A percentile compares a stretch with the other conserved stretches of the same genome.
These are phyloP conservation scores for Elgaria multicarinata DNA, from an alignment of 2,113 vertebrate species.

Conservation along the genomic window DNA sequence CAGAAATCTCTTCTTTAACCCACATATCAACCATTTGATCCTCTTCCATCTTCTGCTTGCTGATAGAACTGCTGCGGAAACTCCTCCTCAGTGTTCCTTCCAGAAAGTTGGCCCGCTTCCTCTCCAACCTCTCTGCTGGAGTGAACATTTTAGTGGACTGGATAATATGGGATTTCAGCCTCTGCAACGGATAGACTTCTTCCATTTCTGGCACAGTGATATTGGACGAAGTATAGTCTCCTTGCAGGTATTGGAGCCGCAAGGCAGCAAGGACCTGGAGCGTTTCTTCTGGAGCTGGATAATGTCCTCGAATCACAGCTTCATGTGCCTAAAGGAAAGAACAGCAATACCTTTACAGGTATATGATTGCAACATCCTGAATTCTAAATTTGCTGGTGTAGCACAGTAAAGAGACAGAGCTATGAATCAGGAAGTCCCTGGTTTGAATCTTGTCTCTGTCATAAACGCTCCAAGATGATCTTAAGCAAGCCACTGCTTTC, in stretches of 20 bases:
- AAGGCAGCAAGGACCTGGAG: slow-evolving; percentile 94
- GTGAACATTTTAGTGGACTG: slow-evolving; percentile 86
- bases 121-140: slow-evolving; percentile 80
- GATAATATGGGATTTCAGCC: slow-evolving; percentile 88
- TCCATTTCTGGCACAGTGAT: slow-evolving; percentile 80
- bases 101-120: slow-evolving; percentile 92
- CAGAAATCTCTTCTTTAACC: slow-evolving; percentile 89
- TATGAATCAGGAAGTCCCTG: neutral
- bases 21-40: slow-evolving; percentile 92
- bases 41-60: slow-evolving; percentile 86
- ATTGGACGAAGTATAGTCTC: slow-evolving; percentile 80
- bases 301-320: slow-evolving; percentile 92
- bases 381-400: neutral
- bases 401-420: neutral
- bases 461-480: too few species aligned
- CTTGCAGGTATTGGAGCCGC: slow-evolving; percentile 91
- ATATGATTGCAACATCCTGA: neutral
- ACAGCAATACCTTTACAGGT: neutral
- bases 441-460: neutral
- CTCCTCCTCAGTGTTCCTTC: slow-evolving; percentile 94
- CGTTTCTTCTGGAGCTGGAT: slow-evolving; percentile 94
- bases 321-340: slow-evolving; percentile 87
- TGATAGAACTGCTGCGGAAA: slow-evolving; percentile 86
- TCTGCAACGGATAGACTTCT: slow-evolving; percentile 89
- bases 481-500: neutral